These are phyloP conservation scores for Pemphredon lugubris DNA, from an alignment of 2,888 invertebrate genomes.

Conservation along the genomic window DNA sequence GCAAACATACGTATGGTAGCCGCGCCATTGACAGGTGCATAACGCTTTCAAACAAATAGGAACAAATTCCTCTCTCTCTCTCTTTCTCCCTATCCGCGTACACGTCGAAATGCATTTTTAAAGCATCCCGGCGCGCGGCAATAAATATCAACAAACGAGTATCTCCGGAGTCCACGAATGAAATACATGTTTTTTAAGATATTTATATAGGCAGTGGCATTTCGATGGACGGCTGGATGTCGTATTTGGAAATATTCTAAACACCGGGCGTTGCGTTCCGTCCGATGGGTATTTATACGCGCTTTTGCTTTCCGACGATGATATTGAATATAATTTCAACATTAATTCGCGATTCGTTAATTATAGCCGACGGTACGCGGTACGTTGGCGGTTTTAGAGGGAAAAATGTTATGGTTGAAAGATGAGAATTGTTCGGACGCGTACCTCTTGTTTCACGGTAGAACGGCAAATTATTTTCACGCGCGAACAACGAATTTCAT, in stretches of 20 bases:
- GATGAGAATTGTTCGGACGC: too few relatives aligned
- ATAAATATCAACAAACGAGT: conserved; percentile 59
- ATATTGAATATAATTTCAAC: too few relatives aligned
- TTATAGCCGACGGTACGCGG: too few relatives aligned
- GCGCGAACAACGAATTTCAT: too few relatives aligned
- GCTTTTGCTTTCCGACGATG: too few relatives aligned
- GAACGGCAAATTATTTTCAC: too few relatives aligned
- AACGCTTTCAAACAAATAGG: conserved; percentile 71
- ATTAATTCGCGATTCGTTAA: too few relatives aligned
- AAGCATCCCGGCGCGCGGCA: conserved; percentile 54
- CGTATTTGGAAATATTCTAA: background rate
- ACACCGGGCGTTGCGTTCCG: background rate
- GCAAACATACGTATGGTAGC: conserved; percentile 59
- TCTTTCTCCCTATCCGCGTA: conserved; percentile 37
- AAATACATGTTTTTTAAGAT: conserved; percentile 38
- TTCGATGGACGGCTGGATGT: conserved; percentile 1
- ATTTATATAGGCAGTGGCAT: conserved; percentile 11
- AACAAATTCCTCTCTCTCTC: conserved; percentile 60
- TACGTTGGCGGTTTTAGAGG: too few relatives aligned
- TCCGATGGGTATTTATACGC: too few relatives aligned
- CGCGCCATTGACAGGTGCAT: conserved; percentile 69
- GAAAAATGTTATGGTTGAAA: too few relatives aligned
- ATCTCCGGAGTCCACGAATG: conserved; percentile 39
- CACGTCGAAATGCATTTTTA: conserved; percentile 62
- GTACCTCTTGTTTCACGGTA: too few relatives aligned